Base-by-base conservation (phyloP, 2,888 invertebrate genomes). In the Dexiosoma caninum region DNA sequence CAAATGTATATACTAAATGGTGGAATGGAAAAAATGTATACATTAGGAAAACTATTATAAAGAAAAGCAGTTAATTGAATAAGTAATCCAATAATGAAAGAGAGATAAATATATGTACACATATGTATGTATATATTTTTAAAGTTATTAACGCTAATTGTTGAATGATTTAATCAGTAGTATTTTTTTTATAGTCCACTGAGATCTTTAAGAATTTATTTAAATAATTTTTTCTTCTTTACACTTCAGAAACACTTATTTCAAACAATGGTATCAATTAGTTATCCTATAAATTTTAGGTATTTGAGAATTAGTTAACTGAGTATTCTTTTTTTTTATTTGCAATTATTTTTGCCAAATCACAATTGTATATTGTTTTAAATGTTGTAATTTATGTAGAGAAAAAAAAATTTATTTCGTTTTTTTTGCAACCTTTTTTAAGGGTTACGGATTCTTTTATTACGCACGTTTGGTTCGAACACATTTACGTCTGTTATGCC, bases 401-500 rank as follows among this genome's bases (percentile, higher is more conserved):
- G 8, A 12, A 35, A 21, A 35, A 57, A 19, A 7, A 30, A 16
- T 35, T 57, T 57, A n/a, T 51, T 51, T 51, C 27, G 51, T 27
- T 10, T 59, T 66, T 60, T 72, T 62, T 49, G 57, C 66, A 37
- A 60, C 8, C 16, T 69, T 78, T 78, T 46, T 30, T 64, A 57
- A 49, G 57, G 60, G 44, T 46, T 60, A 53, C 67, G 72, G 53
- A 51, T 55, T 66, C 16, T 55, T 51, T 35, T 70, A 49, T 55
- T 72, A 71, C 72, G 72, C 81, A 81, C 77, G 67, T 77, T 81
- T 72, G 35, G 72, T 67, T 49, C 51, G 67, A 78, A 46, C 70
- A 80, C 70, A 69, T 62, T 87, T 85, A 85, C 88, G 88, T 88
- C 88, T 88, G 86, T 88, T 88, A 85, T 88, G 87, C 88, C 88